Evolutionary conservation across 2,797 vertebrate species (phyloP).

Genomic region (Sitta carolinensis): DNA sequence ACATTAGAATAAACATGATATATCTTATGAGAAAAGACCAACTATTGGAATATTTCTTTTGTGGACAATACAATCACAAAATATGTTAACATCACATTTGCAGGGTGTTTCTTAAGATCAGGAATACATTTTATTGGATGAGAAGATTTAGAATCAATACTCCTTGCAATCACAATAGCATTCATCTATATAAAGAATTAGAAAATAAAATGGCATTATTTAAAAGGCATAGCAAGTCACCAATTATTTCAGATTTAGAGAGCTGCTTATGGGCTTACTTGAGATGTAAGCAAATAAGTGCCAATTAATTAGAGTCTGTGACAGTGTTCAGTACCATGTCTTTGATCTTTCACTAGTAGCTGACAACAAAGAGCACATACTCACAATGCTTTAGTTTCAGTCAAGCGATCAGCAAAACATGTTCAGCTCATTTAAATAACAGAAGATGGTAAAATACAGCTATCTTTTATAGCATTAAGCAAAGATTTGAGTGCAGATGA

Average conservation of each 20-base stretch:
- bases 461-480: constrained; percentile 54
- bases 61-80: background rate
- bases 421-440: constrained; percentile 67
- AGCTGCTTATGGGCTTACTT: constrained; percentile 20
- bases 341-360: constrained; percentile 73
- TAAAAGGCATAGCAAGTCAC: background rate
- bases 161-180: background rate
- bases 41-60: background rate
- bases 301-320: constrained; percentile 68
- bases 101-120: background rate
- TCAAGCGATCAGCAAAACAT: constrained; percentile 51
- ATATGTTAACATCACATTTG: background rate
- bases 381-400: constrained; percentile 69
- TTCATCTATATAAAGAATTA: background rate
- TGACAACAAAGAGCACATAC: constrained; percentile 74
- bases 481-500: constrained; percentile 56
- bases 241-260: constrained; percentile 38
- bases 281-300: constrained; percentile 49
- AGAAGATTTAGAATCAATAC: background rate
- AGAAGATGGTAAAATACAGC: constrained; percentile 59
- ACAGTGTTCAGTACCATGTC: constrained; percentile 56
- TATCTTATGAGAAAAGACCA: background rate
- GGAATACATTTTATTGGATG: background rate
- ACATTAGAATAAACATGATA: background rate
- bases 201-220: background rate